These are phyloP conservation scores for Pteropus rufus DNA, from an alignment of 2,797 vertebrate species.

Conservation along the genomic window DNA sequence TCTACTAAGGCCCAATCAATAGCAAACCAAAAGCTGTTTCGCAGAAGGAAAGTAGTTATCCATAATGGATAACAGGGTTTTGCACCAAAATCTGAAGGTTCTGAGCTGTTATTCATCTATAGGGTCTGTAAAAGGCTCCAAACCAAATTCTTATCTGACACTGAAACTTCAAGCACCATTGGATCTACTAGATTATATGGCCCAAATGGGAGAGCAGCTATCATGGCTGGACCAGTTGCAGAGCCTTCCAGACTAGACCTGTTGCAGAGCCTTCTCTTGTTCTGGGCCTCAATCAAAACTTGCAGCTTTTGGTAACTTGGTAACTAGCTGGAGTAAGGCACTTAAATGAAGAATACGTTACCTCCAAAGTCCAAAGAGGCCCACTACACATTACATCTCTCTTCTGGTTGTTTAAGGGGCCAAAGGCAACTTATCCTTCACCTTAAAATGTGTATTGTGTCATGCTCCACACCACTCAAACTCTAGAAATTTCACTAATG, in stretches of 20 bases:
- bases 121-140: background rate
- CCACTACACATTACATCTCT: background rate
- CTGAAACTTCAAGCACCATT: background rate
- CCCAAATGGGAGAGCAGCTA: background rate
- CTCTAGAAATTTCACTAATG: background rate
- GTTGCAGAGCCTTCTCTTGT: background rate
- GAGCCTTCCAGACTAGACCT: background rate
- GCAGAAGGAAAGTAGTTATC: background rate
- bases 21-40: background rate
- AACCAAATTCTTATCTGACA: background rate
- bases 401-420: background rate
- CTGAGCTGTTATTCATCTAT: background rate
- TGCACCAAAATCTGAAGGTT: background rate
- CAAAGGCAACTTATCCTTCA: background rate
- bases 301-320: background rate
- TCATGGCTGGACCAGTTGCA: background rate
- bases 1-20: background rate
- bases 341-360: background rate
- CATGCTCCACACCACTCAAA: background rate
- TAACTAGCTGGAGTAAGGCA: background rate
- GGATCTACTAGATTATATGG: background rate
- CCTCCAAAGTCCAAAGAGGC: background rate
- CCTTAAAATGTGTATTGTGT: background rate
- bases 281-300: background rate
- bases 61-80: background rate